Conservation (phyloP, 2,113 vertebrate species). For the Nipponia nippon region DNA sequence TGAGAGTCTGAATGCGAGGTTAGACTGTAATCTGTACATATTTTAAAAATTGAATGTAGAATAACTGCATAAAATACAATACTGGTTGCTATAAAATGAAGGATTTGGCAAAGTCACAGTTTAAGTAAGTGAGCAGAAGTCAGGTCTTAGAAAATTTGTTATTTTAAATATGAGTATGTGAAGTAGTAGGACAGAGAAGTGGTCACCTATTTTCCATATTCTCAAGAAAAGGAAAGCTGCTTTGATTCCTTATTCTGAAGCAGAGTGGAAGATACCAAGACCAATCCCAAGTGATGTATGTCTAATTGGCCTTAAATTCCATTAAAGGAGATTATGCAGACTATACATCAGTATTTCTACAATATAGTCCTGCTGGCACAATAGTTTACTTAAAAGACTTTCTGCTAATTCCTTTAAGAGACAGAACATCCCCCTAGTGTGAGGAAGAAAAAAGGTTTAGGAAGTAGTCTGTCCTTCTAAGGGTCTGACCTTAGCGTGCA, state of each 20-base stretch:
- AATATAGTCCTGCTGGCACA: background rate
- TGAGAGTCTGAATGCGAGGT: background rate
- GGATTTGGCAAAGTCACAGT: background rate
- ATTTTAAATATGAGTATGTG: background rate
- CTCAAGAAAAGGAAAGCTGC: background rate
- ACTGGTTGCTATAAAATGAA: background rate
- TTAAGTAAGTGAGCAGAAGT: background rate
- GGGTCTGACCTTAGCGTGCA: background rate
- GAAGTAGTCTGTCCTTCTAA: background rate
- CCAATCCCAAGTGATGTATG: background rate
- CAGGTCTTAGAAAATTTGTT: background rate
- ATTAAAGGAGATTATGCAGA: background rate
- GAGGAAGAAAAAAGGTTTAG: background rate
- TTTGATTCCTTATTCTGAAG: background rate
- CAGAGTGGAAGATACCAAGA: background rate
- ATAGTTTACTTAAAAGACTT: background rate
- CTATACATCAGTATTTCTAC: background rate
- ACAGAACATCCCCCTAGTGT: background rate
- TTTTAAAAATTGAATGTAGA: background rate
- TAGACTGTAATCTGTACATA: background rate
- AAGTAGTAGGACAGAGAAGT: background rate
- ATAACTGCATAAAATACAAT: background rate
- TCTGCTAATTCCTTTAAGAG: background rate
- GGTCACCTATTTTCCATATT: background rate
- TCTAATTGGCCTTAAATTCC: background rate